These are phyloP conservation scores for Cossypha heuglini DNA, from an alignment of 2,797 vertebrate genomes.

Conservation along the genomic window DNA sequence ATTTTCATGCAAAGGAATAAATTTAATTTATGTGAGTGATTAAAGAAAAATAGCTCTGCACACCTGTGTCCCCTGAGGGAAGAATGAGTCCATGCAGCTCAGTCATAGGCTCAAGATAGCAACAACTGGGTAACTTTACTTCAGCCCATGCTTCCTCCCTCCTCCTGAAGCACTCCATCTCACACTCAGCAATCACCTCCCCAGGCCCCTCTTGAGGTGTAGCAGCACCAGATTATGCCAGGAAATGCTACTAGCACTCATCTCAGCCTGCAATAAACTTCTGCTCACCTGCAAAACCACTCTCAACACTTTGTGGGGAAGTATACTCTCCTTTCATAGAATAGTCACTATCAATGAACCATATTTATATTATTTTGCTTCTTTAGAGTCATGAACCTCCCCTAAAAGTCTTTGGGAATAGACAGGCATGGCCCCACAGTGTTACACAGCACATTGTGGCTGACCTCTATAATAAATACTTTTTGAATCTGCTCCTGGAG, in stretches of 20 bases:
- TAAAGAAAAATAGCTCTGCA: slow-evolving; percentile 76
- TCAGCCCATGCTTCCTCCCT: slow-evolving; percentile 26
- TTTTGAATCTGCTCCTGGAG: not conserved
- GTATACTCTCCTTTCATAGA: not conserved
- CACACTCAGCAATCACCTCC: not conserved
- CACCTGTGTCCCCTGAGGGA: slow-evolving; percentile 78
- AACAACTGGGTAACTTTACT: slow-evolving; percentile 56
- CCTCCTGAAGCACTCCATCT: slow-evolving; percentile 1
- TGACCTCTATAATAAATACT: not conserved
- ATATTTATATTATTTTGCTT: not conserved
- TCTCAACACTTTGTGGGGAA: not conserved
- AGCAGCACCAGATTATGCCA: not conserved
- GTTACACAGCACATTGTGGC: not conserved
- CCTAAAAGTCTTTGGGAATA: not conserved
- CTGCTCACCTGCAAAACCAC: not conserved
- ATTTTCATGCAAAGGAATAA: slow-evolving; percentile 75
- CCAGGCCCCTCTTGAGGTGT: not conserved
- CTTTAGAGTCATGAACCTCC: not conserved
- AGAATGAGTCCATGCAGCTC: slow-evolving; percentile 62
- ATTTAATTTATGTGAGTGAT: slow-evolving; percentile 79
- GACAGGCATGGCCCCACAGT: not conserved
- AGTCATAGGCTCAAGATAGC: slow-evolving; percentile 60
- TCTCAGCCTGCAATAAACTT: not conserved
- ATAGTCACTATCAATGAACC: not conserved
- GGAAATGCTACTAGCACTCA: not conserved